Evolutionary conservation across 2,797 vertebrate species (phyloP), one percentile per base, ranked within the genome.

Genomic region (Delichon dasypus): DNA sequence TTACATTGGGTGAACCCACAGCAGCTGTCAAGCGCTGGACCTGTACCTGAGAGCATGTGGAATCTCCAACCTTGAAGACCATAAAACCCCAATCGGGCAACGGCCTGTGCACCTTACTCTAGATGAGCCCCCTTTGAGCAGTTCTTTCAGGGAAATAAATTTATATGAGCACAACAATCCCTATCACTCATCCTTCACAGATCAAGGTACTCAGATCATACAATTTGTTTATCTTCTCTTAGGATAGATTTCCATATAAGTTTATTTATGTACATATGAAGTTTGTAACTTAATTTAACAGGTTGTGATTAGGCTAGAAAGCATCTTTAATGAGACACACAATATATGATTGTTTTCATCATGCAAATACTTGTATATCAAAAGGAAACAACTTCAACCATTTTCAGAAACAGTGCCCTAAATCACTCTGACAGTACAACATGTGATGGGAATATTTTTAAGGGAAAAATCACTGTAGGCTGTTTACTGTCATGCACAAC

Each of bases 361-460:
- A 42, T 54, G 18, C 16, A 74, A 73, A 88, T 62, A 65, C 15
- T 73, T 66, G 12, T 27, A 16, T 11, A 89, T 42, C 11, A 66
- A 76, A 50, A 80, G 36, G 22, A 88, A 86, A 55, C 30, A 66
- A 38, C 25, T 89, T 91, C 44, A 72, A 71, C 26, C 19, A 70
- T 54, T 80, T 88, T 89, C 62, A 88, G 67, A 90, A 96, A 88
- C 17, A 80, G 40, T 88, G 79, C 18, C 80, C 79, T 94, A 90
- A 94, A 93, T 85, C 26, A 75, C 55, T 77, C 70, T 88, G 89
- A 94, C 89, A 95, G 40, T 42, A 29, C 25, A 85, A 64, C 45
- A 68, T 65, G 70, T n/a, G 42, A 89, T 79, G 22, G 45, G 68
- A 94, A 79, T 80, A 88, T 82, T 89, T 94, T 93, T 85, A 85